Evolutionary conservation across 2,113 vertebrate species (phyloP), one percentile per base, ranked within the genome.

Genomic region (Syngnathus typhle): DNA sequence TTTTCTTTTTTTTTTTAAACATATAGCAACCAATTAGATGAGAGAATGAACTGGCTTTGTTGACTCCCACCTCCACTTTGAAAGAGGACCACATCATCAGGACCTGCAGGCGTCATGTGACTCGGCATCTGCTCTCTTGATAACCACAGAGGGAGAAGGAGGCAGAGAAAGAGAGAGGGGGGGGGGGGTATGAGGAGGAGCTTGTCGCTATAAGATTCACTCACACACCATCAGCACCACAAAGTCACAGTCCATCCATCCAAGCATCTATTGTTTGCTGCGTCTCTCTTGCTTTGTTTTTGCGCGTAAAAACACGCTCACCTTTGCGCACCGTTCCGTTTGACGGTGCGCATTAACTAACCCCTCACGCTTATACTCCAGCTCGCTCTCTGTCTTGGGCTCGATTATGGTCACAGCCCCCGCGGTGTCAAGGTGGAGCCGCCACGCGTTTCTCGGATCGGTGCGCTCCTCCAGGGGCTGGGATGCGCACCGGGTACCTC

Each of bases 401-500:
- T 84, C 80, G 88, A 88, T 81, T 88, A 92, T 91, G 91, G 73
- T 86, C 85, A 88, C 85, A 88, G 75, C 81, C 86, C 84, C 83
- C 82, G 70, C 83, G 81, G 89, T 87, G 80, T 76, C 87, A 92
- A 89, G 87, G 88, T 92, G 91, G 91, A 92, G 87, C 80, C 85
- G 62, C 82, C 84, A 85, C 91, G 89, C 85, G 89, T 90, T 43
- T 92, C 91, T 88, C 89, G 90, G 80, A 91, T 92, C 89, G 89
- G 90, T 89, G 90, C 91, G 89, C 90, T 92, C 74, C 91, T 92
- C 74, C 91, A 92, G 89, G 91, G 91, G 87, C 88, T 92, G 84
- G 91, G 90, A 89, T 92, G 91, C 88, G 91, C 91, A 82, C 90
- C 91, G 77, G 90, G 90, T 55, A 92, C 91, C 80, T 92, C 90